Percentiles rank a stretch among this genome's conserved stretches.
phyloP scores from a whole-genome alignment of 35 echinoderm and acorn worm species.

The Diadema setosum region DNA sequence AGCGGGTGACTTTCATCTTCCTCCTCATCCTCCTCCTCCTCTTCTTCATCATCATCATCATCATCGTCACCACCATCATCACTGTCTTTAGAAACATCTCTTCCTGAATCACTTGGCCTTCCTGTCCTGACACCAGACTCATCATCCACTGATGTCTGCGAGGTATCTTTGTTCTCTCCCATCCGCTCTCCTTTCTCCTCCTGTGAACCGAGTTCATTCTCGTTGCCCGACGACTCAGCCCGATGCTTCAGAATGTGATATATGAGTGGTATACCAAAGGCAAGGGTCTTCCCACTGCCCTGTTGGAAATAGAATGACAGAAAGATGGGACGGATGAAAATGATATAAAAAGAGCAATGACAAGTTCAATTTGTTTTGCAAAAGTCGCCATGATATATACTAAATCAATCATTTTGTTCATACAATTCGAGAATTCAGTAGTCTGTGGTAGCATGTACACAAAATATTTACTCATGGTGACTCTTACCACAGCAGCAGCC shows the following conservation, averaged over 20 bases:
- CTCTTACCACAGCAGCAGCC: too few relatives aligned
- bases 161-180: background rate
- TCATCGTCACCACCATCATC: background rate
- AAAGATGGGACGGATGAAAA: too few relatives aligned
- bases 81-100: background rate
- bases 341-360: too few relatives aligned
- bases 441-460: too few relatives aligned
- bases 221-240: background rate
- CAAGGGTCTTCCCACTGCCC: slow-evolving; percentile 96
- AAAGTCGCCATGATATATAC: too few relatives aligned
- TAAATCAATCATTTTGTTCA: too few relatives aligned
- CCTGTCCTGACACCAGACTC: background rate
- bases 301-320: too few relatives aligned
- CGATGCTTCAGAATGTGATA: slow-evolving; percentile 19
- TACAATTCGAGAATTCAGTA: too few relatives aligned
- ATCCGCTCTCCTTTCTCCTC: too few relatives aligned
- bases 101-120: background rate
- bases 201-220: too few relatives aligned
- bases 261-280: slow-evolving; percentile 89
- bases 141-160: background rate
- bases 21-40: background rate
- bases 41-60: slow-evolving; percentile 35
- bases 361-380: too few relatives aligned
- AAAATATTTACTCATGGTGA: too few relatives aligned
- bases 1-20: background rate